Evolutionary conservation across 1,140 invertebrate genomes (phyloP).

Genomic region (Zophobas atratus): DNA sequence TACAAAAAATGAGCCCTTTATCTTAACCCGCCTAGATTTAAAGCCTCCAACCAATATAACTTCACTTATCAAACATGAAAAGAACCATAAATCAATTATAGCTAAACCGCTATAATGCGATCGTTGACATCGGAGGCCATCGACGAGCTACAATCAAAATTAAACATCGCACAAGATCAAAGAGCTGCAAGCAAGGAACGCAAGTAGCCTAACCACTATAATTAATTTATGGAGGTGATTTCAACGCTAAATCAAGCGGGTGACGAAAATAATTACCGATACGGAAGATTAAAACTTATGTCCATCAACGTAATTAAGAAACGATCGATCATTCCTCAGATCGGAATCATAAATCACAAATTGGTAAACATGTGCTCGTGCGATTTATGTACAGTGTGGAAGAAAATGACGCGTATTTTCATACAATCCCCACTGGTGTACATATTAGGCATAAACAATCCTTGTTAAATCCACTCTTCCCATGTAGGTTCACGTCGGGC

Average conservation of each 20-base stretch:
- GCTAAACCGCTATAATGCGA: slow-evolving; percentile 28
- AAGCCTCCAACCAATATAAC: not conserved
- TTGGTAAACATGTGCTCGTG: slow-evolving; percentile 15
- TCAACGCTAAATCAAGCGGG: slow-evolving; percentile 34
- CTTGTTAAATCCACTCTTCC: slow-evolving; percentile 23
- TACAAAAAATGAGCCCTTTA: too few relatives aligned
- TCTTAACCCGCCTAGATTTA: too few relatives aligned
- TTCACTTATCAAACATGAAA: not conserved
- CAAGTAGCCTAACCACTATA: slow-evolving; percentile 22
- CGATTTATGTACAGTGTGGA: not conserved
- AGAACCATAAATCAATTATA: slow-evolving; percentile 26
- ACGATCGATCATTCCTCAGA: slow-evolving; percentile 13
- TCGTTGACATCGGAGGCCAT: slow-evolving; percentile 26
- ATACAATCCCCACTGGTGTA: slow-evolving; percentile 18
- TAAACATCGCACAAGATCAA: slow-evolving; percentile 26
- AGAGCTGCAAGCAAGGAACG: not conserved
- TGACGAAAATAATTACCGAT: slow-evolving; percentile 34
- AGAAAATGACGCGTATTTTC: slow-evolving; percentile 23
- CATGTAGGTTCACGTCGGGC: slow-evolving; percentile 23
- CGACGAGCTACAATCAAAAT: not conserved
- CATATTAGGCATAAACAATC: slow-evolving; percentile 40
- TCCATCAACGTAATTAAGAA: slow-evolving; percentile 17
- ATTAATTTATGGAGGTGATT: slow-evolving; percentile 32
- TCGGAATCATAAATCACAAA: slow-evolving; percentile 17
- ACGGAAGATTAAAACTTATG: slow-evolving; percentile 10